Base-by-base conservation (phyloP, 2,888 invertebrate species). In the Cephus sareptanus region DNA sequence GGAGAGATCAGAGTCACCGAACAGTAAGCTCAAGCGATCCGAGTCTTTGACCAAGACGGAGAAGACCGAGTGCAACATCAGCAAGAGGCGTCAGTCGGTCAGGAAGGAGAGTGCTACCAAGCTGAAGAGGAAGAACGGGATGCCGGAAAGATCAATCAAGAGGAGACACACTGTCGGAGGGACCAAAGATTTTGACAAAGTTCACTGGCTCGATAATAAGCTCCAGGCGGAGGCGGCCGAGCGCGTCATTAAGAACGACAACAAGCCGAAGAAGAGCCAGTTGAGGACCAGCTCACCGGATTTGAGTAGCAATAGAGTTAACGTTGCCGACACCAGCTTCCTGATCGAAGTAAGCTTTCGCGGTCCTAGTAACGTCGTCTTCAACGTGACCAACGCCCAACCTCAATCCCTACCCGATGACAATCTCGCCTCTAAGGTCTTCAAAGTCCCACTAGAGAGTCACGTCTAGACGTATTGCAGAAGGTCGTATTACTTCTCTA, bases 81-180 rank as follows among this genome's bases (percentile, higher is more conserved):
- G 95, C 89, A 96, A 95, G 89, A 93, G 95, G 75, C 93, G 95
- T 73, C 92, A 92, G 77, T 89, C 90, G 3, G 89, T 90, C n/a
- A 86, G 90, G 34, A 89, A 91, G 79, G 95, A 95, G 83, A 90
- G 92, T 77, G 88, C 91, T 35, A 94, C 94, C 76, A 95, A 95
- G 90, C 92, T 95, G 79, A 96, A 96, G 91, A 92, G 96, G 83
- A 96, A 96, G 92, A 95, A 95, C 91, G 96, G 95, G 80, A 95
- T 94, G 95, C 95, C 95, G n/a, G 95, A 95, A 91, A 93, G 95
- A 83, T 96, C 96, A 82, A 96, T 97, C 87, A 97, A 97, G 92
- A 94, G 98, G 73, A 94, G 98, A 37, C 98, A 98, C 92, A 98
- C 98, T 0, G 97, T 98, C 12, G 98, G 98, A 81, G 98, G 98